phyloP scores from a whole-genome alignment of 2,797 vertebrate genomes.

The Meda fulgida region DNA sequence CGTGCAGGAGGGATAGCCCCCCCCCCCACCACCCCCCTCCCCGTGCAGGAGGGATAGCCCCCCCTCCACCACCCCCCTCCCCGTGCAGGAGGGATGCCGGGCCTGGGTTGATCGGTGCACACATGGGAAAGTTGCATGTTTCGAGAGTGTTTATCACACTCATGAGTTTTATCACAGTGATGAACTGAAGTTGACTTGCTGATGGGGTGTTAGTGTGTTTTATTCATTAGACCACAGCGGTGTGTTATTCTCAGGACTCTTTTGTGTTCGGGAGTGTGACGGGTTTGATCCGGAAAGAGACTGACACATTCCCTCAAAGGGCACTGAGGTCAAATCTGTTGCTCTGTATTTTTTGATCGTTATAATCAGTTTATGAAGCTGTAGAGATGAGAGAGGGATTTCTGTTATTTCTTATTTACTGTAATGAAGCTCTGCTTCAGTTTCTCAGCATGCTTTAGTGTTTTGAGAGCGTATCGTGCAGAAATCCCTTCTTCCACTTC shows the following conservation, averaged over 20 bases:
- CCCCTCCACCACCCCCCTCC: no score
- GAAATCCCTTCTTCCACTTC: constrained; percentile 39
- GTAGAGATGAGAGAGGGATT: not conserved
- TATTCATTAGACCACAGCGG: no score
- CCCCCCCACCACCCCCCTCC: no score
- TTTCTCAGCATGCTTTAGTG: not conserved
- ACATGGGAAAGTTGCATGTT: no score
- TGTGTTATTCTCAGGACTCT: constrained; percentile 15
- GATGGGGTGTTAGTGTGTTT: no score
- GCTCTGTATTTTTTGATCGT: not conserved
- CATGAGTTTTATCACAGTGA: no score
- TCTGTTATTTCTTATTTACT: not conserved
- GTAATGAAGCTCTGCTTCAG: not conserved
- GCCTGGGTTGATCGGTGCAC: no score
- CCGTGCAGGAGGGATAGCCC: no score
- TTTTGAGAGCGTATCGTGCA: not conserved
- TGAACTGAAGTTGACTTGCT: no score
- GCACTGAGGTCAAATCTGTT: constrained; percentile 59
- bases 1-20: no score
- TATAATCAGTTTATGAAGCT: not conserved
- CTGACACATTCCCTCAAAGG: constrained; percentile 63
- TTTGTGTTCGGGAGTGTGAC: not conserved
- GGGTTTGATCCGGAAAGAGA: constrained; percentile 66
- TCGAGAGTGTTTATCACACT: no score
- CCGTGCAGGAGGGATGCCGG: no score